A percentile compares a stretch with the other conserved stretches of the same genome.
Conservation (phyloP, 2,113 vertebrate genomes). For the Bufo bufo region DNA sequence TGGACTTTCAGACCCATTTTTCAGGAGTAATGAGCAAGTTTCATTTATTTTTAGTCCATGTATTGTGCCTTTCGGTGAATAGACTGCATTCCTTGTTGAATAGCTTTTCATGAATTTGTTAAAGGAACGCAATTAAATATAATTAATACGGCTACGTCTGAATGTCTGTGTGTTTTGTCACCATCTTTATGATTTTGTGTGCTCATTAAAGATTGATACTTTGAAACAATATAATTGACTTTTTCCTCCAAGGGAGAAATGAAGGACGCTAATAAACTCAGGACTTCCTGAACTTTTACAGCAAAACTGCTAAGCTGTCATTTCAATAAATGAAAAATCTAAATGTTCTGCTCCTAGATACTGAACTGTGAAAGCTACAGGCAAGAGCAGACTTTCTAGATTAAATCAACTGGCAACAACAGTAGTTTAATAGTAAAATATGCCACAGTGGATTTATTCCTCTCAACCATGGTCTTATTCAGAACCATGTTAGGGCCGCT, state of each 20-base stretch:
- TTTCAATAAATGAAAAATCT: conserved; percentile 24
- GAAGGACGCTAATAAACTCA: conserved; percentile 39
- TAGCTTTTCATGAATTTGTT: not conserved
- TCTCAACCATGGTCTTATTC: not conserved
- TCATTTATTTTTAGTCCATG: conserved; percentile 5
- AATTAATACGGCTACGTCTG: conserved; percentile 27
- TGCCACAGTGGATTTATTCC: not conserved
- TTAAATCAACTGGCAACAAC: conserved; percentile 13
- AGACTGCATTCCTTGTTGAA: not conserved
- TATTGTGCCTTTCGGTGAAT: not conserved
- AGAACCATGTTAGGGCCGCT: not conserved
- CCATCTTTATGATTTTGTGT: conserved; percentile 12
- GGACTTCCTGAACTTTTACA: conserved; percentile 25
- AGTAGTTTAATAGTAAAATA: not conserved
- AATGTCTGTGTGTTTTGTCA: conserved; percentile 25
- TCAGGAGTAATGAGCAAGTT: not conserved
- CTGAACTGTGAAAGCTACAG: conserved; percentile 3
- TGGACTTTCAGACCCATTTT: not conserved
- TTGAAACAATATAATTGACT: conserved; percentile 28
- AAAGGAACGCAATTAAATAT: conserved; percentile 36
- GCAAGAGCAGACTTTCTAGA: not conserved
- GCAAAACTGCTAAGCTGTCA: conserved; percentile 31
- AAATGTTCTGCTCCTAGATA: not conserved
- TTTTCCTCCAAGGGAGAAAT: conserved; percentile 34
- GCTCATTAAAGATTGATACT: conserved; percentile 37